Percentiles rank a stretch among this genome's conserved stretches.
Conservation (phyloP, 2,113 vertebrate genomes). For the Myiagra hebetior region DNA sequence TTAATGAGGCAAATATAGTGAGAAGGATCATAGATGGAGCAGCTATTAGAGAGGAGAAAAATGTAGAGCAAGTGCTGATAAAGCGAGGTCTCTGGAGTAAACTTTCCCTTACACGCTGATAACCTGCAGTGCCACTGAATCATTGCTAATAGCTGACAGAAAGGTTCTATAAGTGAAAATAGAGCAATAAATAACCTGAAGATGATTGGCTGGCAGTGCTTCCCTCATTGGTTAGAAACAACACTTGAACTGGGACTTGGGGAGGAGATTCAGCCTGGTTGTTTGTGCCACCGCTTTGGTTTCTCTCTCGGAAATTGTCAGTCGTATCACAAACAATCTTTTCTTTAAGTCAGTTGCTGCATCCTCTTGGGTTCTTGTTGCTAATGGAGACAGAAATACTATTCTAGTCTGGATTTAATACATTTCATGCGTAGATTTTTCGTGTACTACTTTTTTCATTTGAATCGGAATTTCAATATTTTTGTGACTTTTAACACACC, state of each 20-base stretch:
- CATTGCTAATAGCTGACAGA: not conserved
- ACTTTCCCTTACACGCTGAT: not conserved
- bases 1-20: not conserved
- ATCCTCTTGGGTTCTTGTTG: conserved; percentile 52
- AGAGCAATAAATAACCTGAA: not conserved
- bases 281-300: not conserved
- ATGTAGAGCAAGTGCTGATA: not conserved
- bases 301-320: conserved; percentile 56
- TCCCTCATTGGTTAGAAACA: not conserved
- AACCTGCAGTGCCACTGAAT: not conserved
- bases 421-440: conserved; percentile 66
- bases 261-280: not conserved
- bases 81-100: not conserved
- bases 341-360: conserved; percentile 35
- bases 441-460: conserved; percentile 35
- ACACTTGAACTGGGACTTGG: not conserved
- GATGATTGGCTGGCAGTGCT: not conserved
- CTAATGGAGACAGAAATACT: conserved; percentile 74
- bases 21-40: not conserved
- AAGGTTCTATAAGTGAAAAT: not conserved
- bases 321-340: conserved; percentile 57
- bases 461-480: conserved; percentile 65
- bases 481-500: conserved; percentile 71
- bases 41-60: not conserved
- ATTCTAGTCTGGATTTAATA: conserved; percentile 71